Percentiles rank a stretch among this genome's conserved stretches.
Evolutionary conservation across 2,113 vertebrate species (phyloP).

Genomic region (Entomyzon cyanotis): DNA sequence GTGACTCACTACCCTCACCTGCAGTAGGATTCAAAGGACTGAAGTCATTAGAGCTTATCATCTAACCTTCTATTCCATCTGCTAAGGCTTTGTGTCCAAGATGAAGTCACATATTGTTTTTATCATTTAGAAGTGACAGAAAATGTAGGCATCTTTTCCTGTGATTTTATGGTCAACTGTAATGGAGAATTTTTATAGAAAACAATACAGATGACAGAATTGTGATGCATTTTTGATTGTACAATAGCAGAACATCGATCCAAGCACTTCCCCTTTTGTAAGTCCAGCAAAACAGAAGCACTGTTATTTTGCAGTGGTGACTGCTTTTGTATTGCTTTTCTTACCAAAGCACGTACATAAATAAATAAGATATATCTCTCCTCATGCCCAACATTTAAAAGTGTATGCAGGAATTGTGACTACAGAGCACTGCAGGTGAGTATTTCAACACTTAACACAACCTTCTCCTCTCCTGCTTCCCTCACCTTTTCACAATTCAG

Average conservation of each 20-base stretch:
- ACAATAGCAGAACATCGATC: background rate
- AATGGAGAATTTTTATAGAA: background rate
- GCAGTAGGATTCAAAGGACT: background rate
- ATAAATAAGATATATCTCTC: background rate
- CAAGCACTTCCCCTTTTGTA: background rate
- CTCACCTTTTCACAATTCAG: background rate
- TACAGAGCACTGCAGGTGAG: background rate
- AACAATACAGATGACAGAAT: background rate
- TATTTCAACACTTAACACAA: background rate
- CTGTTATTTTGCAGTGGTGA: background rate
- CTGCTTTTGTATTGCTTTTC: background rate
- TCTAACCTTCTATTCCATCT: background rate
- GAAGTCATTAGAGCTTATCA: background rate
- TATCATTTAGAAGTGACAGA: background rate
- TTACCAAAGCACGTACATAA: background rate
- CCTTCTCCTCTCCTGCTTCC: background rate
- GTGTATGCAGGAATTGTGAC: background rate
- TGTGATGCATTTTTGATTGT: background rate
- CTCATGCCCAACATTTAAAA: background rate
- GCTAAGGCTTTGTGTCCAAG: background rate
- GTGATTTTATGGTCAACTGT: background rate
- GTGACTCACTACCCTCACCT: background rate
- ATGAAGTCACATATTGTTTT: background rate
- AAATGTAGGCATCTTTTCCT: background rate
- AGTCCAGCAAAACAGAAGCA: background rate